Evolutionary conservation across 2,797 vertebrate genomes (phyloP), one percentile per base, ranked within the genome.

Genomic region (Molossus molossus): DNA sequence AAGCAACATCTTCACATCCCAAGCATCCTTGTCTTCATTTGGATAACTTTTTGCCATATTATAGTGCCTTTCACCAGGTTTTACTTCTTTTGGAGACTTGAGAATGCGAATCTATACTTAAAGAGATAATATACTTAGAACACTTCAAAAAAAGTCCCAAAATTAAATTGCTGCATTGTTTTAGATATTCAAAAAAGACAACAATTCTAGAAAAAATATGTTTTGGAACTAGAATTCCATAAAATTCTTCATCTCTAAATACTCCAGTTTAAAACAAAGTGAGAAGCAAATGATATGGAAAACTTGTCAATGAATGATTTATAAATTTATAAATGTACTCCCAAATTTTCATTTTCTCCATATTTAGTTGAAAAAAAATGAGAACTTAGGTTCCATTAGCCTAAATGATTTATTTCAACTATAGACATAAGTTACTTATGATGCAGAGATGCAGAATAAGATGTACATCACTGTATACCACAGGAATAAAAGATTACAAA

Each of bases 1-100:
- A 57, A 99, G 98, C 87, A 99, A 98, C 97, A 90, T 98, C 98
- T 99, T 99, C 93, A 99, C 99, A 58, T 99, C 99, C 99, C 99
- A 99, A 70, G 99, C 99, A 82, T 99, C 99, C 87, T 98, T 99
- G n/a, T 98, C 98, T 84, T 94, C 98, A 33, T 97, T 77, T 4
- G 98, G 98, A 5, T 98, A 98, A 95, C 99, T 99, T 97, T 98
- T 98, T 73, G 99, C 96, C 99, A 99, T 99, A 91, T 99, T 99
- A 90, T 99, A 99, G 96, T 99, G 99, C 65, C 88, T 97, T 97
- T 94, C 94, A 53, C 97, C 98, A 23, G 87, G 37, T 90, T 91
- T 93, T 53, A 99, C 97, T 95, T 88, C 11, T 98, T 99, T 77
- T 86, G 99, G 99, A 86, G 98, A 98, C 92, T 99, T 99, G 97